A percentile compares a stretch with the other conserved stretches of the same genome.
These are phyloP conservation scores for Oscarella lobularis DNA, from an alignment of 37 sponge, comb jelly and placozoan genomes.

Conservation along the genomic window DNA sequence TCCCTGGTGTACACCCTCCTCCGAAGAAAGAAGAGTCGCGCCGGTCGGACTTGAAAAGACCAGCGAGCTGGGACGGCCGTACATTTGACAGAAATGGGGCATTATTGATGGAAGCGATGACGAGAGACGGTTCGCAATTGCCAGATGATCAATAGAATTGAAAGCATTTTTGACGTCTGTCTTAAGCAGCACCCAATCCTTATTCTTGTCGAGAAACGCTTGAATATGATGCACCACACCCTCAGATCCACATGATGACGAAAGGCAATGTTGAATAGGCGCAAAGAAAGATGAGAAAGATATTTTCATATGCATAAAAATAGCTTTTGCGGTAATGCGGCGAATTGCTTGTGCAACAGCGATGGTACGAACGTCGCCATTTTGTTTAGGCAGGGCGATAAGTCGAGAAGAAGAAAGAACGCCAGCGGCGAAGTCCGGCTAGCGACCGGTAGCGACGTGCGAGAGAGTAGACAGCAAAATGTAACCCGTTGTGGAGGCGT, in stretches of 20 bases:
- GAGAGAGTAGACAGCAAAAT: too few species aligned
- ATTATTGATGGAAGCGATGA: neutral
- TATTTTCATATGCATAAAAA: neutral
- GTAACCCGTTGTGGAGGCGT: too few species aligned
- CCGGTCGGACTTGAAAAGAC: neutral
- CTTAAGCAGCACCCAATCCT: neutral
- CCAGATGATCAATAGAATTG: neutral
- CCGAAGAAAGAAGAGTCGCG: neutral
- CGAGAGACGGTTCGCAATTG: neutral
- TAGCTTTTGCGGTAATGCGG: neutral
- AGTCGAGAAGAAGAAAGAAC: neutral
- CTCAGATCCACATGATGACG: neutral
- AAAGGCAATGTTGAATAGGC: neutral
- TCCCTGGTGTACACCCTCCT: constrained; percentile 1
- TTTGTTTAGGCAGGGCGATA: neutral
- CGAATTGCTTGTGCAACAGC: neutral
- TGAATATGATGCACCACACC: neutral
- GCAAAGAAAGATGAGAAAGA: neutral
- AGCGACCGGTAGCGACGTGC: too few species aligned
- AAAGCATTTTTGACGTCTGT: neutral
- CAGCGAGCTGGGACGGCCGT: neutral
- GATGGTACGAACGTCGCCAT: neutral
- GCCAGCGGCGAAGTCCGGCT: too few species aligned
- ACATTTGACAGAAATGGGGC: neutral
- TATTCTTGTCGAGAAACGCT: neutral